Percentiles rank a stretch among this genome's conserved stretches.
Conservation (phyloP, 2,888 invertebrate species). For the Harmothoe impar region DNA sequence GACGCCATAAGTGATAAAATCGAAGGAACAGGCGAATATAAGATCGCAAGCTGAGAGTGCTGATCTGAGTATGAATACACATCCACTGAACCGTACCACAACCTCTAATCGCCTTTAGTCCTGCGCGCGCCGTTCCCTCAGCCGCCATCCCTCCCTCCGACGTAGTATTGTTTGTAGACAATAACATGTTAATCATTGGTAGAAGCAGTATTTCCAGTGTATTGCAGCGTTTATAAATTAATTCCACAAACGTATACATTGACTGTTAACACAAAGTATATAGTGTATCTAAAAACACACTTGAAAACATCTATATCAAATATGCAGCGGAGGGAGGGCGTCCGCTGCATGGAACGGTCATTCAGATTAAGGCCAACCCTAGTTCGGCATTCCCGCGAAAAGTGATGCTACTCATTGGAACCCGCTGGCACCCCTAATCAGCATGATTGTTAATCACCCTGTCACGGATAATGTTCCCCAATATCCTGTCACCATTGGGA, state of each 20-base stretch:
- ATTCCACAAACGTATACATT: too few species aligned
- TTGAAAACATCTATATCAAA: background rate
- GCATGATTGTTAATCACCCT: conserved; percentile 4
- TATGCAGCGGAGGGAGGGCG: conserved; percentile 22
- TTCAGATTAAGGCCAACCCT: conserved; percentile 57
- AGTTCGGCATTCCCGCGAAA: conserved; percentile 51
- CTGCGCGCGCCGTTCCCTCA: conserved; percentile 20
- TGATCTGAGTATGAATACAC: conserved; percentile 59
- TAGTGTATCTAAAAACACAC: too few species aligned
- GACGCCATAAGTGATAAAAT: conserved; percentile 59
- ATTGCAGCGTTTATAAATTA: too few species aligned
- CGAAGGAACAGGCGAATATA: conserved; percentile 57
- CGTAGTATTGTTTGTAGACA: background rate
- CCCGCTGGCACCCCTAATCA: conserved; percentile 38
- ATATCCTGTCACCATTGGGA: background rate
- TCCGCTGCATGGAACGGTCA: conserved; percentile 14
- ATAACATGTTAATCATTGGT: too few species aligned
- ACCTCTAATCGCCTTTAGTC: conserved; percentile 52
- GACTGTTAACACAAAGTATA: too few species aligned
- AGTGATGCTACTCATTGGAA: conserved; percentile 39
- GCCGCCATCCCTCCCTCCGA: background rate
- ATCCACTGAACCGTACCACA: conserved; percentile 49
- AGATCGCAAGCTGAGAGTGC: conserved; percentile 57
- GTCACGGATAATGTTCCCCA: background rate
- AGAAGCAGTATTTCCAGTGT: too few species aligned